Evolutionary conservation across 2,888 invertebrate species (phyloP).

Genomic region (Tineola bisselliella): DNA sequence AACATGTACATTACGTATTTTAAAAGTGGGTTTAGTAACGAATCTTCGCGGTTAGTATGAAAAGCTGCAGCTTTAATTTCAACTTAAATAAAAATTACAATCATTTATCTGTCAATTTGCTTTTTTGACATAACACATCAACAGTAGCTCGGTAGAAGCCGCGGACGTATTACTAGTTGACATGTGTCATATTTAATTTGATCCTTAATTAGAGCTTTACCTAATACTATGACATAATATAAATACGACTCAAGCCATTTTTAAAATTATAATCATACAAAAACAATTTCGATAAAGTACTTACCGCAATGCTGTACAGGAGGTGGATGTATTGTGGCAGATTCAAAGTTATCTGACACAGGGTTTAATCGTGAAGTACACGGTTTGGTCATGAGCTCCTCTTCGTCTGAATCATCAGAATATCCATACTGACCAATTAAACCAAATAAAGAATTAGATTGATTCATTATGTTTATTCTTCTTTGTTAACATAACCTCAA

Average conservation of each 20-base stretch:
- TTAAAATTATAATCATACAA: neutral
- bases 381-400: neutral
- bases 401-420: constrained; percentile 47
- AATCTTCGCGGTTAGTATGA: too few species aligned
- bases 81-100: too few species aligned
- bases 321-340: constrained; percentile 38
- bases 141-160: too few species aligned
- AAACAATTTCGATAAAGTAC: constrained; percentile 20
- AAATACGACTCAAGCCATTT: too few species aligned
- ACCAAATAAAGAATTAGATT: constrained; percentile 39
- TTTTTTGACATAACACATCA: neutral
- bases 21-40: too few species aligned
- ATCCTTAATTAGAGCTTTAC: too few species aligned
- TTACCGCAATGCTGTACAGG: constrained; percentile 56
- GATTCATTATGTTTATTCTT: constrained; percentile 38
- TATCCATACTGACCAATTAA: constrained; percentile 51
- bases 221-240: too few species aligned
- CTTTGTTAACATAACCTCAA: neutral
- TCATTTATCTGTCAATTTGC: too few species aligned
- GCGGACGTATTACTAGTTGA: too few species aligned
- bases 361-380: neutral
- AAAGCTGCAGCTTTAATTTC: too few species aligned
- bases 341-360: neutral
- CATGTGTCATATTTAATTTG: too few species aligned
- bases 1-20: too few species aligned